phyloP scores from a whole-genome alignment of 2,888 invertebrate genomes.

The Chloroclysta siterata region DNA sequence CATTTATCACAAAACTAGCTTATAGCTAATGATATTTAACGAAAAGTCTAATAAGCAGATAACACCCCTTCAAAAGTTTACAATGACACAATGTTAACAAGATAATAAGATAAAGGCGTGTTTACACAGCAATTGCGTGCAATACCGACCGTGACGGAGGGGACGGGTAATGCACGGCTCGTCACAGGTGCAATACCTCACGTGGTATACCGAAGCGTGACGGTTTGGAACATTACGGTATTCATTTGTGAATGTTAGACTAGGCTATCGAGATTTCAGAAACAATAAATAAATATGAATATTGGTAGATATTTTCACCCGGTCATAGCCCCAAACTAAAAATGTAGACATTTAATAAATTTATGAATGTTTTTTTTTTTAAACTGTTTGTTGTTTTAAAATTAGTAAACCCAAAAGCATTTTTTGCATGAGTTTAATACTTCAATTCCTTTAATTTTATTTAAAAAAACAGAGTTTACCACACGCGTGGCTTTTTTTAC shows the following conservation, averaged over 20 bases:
- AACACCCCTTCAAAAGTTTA: background rate
- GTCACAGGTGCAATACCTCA: constrained; percentile 31
- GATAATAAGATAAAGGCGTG: constrained; percentile 8
- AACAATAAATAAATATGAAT: too few relatives aligned
- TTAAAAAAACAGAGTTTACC: too few relatives aligned
- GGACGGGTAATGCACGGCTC: constrained; percentile 35
- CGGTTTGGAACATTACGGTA: constrained; percentile 47
- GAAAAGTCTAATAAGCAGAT: background rate
- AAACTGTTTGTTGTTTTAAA: too few relatives aligned
- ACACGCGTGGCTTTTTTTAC: too few relatives aligned
- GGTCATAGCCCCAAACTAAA: too few relatives aligned
- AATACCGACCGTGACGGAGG: constrained; percentile 68
- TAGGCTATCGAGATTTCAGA: too few relatives aligned
- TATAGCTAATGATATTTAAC: background rate
- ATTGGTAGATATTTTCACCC: too few relatives aligned
- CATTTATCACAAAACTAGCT: background rate
- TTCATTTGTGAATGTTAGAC: background rate
- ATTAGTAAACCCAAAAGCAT: too few relatives aligned
- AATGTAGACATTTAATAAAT: too few relatives aligned
- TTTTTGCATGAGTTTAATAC: too few relatives aligned
- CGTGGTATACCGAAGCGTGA: constrained; percentile 48
- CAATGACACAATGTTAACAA: background rate
- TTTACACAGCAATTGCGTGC: constrained; percentile 57
- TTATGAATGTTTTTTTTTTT: too few relatives aligned
- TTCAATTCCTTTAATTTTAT: too few relatives aligned